These are phyloP conservation scores for Phalanger gymnotis DNA, from an alignment of 2,797 vertebrate species.

Conservation along the genomic window DNA sequence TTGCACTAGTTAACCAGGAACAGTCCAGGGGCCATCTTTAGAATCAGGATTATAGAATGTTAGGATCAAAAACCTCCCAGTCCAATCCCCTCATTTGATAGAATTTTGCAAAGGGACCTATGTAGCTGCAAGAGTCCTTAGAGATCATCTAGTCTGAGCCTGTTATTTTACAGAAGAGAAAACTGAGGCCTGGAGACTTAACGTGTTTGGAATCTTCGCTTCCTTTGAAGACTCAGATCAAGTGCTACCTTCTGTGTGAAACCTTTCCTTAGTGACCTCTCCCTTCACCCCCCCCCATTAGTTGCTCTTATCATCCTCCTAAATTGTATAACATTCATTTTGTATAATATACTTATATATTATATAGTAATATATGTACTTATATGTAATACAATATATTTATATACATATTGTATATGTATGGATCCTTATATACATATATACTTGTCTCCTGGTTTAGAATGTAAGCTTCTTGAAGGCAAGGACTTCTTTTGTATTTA, in stretches of 20 bases:
- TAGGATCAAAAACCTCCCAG: not conserved
- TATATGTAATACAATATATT: too few relatives aligned
- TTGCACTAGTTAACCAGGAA: not conserved
- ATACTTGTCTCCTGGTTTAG: not conserved
- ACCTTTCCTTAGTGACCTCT: not conserved
- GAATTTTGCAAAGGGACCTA: not conserved
- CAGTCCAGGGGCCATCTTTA: not conserved
- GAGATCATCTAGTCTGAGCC: not conserved
- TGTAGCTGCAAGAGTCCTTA: not conserved
- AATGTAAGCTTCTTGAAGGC: not conserved
- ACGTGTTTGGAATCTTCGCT: not conserved
- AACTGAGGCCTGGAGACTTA: not conserved
- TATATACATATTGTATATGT: too few relatives aligned
- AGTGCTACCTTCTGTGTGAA: not conserved
- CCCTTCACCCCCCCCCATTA: not conserved
- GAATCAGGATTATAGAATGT: not conserved
- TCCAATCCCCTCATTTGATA: not conserved
- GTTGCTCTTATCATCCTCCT: not conserved
- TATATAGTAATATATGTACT: too few relatives aligned
- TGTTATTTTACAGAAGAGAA: not conserved
- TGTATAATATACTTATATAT: not conserved
- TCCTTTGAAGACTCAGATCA: not conserved
- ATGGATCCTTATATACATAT: too few relatives aligned
- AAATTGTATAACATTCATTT: not conserved
- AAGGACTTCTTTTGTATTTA: not conserved